Evolutionary conservation across 2,888 invertebrate species (phyloP).

Genomic region (Cyaniris semiargus): DNA sequence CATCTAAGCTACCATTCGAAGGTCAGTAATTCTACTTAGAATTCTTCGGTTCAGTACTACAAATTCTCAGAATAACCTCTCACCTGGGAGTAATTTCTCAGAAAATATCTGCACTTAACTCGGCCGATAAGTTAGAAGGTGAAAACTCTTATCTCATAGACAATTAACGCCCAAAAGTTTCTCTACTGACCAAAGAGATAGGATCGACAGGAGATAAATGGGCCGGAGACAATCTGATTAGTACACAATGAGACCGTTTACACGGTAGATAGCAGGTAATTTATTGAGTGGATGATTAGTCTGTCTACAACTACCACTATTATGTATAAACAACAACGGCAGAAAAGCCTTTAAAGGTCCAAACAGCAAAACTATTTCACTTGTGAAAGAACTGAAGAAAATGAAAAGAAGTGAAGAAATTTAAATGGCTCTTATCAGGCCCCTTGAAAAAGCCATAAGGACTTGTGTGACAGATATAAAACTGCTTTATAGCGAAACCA

Average conservation of each 20-base stretch:
- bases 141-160: neutral
- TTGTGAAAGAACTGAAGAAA: no score
- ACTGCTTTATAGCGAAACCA: no score
- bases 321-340: neutral
- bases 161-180: slow-evolving; percentile 2
- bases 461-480: no score
- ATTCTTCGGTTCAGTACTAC: neutral
- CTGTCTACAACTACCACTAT: neutral
- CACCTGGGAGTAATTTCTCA: neutral
- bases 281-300: slow-evolving; percentile 2
- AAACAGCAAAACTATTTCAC: no score
- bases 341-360: neutral
- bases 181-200: slow-evolving; percentile 12
- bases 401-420: no score
- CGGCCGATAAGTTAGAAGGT: slow-evolving; percentile 1
- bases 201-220: slow-evolving; percentile 26
- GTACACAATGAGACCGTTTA: slow-evolving; percentile 12
- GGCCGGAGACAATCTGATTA: slow-evolving; percentile 9
- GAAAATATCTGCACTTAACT: slow-evolving; percentile 5
- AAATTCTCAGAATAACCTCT: slow-evolving; percentile 8
- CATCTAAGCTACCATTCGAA: neutral
- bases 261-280: slow-evolving; percentile 6
- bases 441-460: no score
- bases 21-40: neutral
- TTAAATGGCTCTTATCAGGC: no score